These are phyloP conservation scores for Polyodon spathula DNA, from an alignment of 2,113 vertebrate genomes.

Conservation along the genomic window DNA sequence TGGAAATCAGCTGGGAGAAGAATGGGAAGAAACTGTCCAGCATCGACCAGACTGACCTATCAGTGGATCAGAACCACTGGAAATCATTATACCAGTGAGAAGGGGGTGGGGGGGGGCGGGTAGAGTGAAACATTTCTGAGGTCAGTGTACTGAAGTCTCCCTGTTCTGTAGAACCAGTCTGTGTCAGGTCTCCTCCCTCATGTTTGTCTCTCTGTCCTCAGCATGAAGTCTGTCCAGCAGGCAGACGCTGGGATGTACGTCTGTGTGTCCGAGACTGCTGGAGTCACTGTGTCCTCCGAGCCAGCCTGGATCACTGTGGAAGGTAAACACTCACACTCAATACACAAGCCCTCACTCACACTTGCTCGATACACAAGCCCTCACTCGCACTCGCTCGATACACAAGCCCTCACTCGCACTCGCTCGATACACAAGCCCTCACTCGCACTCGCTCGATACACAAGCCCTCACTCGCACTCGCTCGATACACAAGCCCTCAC, in stretches of 20 bases:
- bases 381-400: no score
- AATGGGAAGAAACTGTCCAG: slow-evolving; percentile 78
- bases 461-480: no score
- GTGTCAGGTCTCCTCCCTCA: no score
- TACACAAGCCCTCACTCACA: no score
- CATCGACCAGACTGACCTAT: slow-evolving; percentile 89
- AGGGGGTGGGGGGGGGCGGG: background rate
- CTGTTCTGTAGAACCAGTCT: background rate
- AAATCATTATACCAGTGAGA: slow-evolving; percentile 85
- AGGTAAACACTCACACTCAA: no score
- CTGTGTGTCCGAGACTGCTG: slow-evolving; percentile 82
- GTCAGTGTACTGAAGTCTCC: background rate
- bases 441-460: no score
- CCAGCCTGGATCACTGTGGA: slow-evolving; percentile 89
- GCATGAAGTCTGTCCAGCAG: slow-evolving; percentile 86
- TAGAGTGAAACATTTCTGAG: background rate
- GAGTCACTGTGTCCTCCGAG: slow-evolving; percentile 66
- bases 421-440: no score
- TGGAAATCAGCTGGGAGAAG: slow-evolving; percentile 88
- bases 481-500: no score
- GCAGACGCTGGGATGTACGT: slow-evolving; percentile 90
- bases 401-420: no score
- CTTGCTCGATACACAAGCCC: no score
- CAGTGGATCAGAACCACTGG: slow-evolving; percentile 81
- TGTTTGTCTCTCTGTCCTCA: slow-evolving; percentile 53